These are phyloP conservation scores for Macrobrachium nipponense DNA, from an alignment of 1,140 invertebrate genomes.

Conservation along the genomic window DNA sequence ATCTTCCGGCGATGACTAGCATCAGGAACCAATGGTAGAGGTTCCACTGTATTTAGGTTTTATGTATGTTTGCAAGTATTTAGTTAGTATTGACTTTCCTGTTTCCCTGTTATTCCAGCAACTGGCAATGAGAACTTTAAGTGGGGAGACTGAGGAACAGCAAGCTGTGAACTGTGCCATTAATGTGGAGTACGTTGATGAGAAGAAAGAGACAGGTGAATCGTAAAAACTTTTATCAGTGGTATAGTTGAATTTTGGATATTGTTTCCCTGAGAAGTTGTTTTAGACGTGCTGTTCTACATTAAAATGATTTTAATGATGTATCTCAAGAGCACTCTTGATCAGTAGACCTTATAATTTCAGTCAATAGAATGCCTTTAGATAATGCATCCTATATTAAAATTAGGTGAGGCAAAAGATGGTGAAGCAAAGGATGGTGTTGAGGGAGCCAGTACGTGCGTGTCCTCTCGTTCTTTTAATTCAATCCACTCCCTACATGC, in stretches of 20 bases:
- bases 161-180: conserved; percentile 31
- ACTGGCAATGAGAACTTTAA: conserved; percentile 62
- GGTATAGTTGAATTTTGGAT: too few relatives aligned
- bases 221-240: conserved; percentile 1
- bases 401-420: not conserved
- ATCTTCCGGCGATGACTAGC: too few relatives aligned
- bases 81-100: too few relatives aligned
- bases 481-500: conserved; percentile 65
- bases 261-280: too few relatives aligned
- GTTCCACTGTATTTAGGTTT: too few relatives aligned
- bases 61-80: too few relatives aligned
- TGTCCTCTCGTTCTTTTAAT: conserved; percentile 63
- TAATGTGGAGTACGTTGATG: conserved; percentile 53
- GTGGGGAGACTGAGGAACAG: conserved; percentile 51
- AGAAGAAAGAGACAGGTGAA: conserved; percentile 18
- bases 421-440: conserved; percentile 38
- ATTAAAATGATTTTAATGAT: too few relatives aligned
- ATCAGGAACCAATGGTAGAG: too few relatives aligned
- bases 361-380: not conserved
- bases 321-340: conserved; percentile 9
- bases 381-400: not conserved
- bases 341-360: not conserved
- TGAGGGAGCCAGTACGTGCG: conserved; percentile 52
- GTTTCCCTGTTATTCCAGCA: conserved; percentile 34
- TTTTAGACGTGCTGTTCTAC: too few relatives aligned